Base-by-base conservation (phyloP, 2,888 invertebrate genomes). In the Stenodera caucasica region DNA sequence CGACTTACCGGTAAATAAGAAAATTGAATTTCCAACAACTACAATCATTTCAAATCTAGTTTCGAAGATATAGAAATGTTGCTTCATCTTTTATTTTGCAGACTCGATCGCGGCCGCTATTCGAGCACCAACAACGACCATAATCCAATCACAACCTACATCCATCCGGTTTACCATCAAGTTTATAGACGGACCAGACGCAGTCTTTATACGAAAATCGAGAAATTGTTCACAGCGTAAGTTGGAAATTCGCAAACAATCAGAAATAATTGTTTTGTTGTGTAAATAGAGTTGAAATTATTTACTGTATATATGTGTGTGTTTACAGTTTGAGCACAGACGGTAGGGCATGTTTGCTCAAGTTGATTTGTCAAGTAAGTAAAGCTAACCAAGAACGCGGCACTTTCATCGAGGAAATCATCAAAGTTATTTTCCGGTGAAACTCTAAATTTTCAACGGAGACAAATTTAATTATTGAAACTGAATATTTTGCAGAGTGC, bases 351-450 rank as follows among this genome's bases (percentile, higher is more conserved):
- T 89, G 89, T 80, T 83, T 89, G 64, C 82, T 88, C 70, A 86
- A 85, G 75, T 84, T 86, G 70, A 83, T 89, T 75, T 89, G 89
- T 78, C 84, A 86, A 74, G 82, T 87, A 18, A 85, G 85, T 61
- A 82, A 84, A 75, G 78, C 83, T 21, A 79, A 81, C 29, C 70
- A 79, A 49, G 67, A 66, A 61, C 83, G 84, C 67, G 86, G 86
- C 50, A 82, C 84, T 70, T 88, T 89, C 77, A 80, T 87, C 66
- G 83, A 87, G 64, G 89, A 89, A 81, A 84, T 89, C 58, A 77
- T 88, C 9, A 83, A 86, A 74, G 83, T 84, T 60, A 81, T 89
- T 65, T 89, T 89, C 78, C 87, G 86, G 89, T 89, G 78, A 84
- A 85, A 82, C 49, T 14, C 14, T 15, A 37, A 51, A 40, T 14